A percentile compares a stretch with the other conserved stretches of the same genome.
These are phyloP conservation scores for Pongo pygmaeus DNA, from an alignment of 2,113 vertebrate genomes.

Conservation along the genomic window DNA sequence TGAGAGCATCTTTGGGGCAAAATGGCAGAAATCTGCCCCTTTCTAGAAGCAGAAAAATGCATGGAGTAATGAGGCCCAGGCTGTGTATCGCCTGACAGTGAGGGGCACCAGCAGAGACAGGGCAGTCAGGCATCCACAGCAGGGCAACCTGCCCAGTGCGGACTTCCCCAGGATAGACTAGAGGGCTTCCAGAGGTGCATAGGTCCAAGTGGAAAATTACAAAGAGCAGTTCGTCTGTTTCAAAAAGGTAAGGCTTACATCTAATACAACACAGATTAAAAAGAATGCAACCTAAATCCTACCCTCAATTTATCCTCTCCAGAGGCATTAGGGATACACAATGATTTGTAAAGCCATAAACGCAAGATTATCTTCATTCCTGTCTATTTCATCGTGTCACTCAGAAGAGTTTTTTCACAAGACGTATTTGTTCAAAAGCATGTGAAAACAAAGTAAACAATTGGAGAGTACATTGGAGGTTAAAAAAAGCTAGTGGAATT, in stretches of 20 bases:
- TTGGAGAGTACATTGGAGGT: not conserved
- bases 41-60: not conserved
- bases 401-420: not conserved
- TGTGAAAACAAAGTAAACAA: slow-evolving; percentile 39
- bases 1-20: no score
- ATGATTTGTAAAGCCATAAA: slow-evolving; percentile 24
- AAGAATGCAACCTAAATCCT: not conserved
- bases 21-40: not conserved
- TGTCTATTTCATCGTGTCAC: slow-evolving; percentile 24
- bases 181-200: rapidly evolving
- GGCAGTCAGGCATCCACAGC: no score
- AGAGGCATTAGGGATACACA: not conserved
- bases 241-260: not conserved
- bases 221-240: no score
- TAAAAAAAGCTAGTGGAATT: not conserved
- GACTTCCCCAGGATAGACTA: rapidly evolving
- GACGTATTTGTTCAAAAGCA: not conserved
- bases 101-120: not conserved
- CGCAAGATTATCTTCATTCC: not conserved
- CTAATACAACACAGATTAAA: not conserved
- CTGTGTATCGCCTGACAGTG: rapidly evolving
- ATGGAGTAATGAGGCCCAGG: rapidly evolving
- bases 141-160: rapidly evolving
- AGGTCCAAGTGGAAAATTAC: rapidly evolving
- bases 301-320: not conserved